These are phyloP conservation scores for Bombus picipes DNA, from an alignment of 1,140 invertebrate species.

Conservation along the genomic window DNA sequence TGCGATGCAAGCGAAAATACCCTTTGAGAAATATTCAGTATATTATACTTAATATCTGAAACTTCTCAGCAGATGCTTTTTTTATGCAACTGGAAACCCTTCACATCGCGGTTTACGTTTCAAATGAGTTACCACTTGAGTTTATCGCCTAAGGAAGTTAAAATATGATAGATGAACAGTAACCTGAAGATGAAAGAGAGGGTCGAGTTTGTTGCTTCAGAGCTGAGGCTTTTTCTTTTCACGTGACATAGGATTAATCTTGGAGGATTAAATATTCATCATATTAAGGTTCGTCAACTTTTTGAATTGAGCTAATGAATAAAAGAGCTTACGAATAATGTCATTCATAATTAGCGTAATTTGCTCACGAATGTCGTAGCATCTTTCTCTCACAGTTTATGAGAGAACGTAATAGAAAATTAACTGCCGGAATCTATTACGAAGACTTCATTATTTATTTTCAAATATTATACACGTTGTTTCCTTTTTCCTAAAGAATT, in stretches of 20 bases:
- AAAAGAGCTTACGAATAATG: background rate
- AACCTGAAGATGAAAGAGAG: background rate
- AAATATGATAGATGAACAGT: background rate
- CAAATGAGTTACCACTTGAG: background rate
- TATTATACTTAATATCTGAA: background rate
- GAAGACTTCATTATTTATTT: background rate
- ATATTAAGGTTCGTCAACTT: slow-evolving; percentile 12
- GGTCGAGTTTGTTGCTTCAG: background rate
- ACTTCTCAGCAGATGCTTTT: background rate
- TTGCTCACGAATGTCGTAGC: no score
- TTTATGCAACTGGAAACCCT: background rate
- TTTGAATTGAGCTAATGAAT: background rate
- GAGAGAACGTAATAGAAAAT: background rate
- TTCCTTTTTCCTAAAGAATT: background rate
- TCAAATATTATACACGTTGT: background rate
- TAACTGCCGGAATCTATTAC: background rate
- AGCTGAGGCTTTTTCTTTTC: background rate
- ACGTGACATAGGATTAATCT: slow-evolving; percentile 2
- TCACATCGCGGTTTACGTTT: background rate
- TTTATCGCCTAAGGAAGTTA: background rate
- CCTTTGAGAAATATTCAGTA: background rate
- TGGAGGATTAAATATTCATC: slow-evolving; percentile 13
- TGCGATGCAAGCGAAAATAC: background rate
- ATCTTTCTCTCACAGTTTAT: background rate
- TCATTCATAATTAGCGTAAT: background rate